Base-by-base conservation (phyloP, 2,888 invertebrate genomes). In the Amblyteles armatorius region DNA sequence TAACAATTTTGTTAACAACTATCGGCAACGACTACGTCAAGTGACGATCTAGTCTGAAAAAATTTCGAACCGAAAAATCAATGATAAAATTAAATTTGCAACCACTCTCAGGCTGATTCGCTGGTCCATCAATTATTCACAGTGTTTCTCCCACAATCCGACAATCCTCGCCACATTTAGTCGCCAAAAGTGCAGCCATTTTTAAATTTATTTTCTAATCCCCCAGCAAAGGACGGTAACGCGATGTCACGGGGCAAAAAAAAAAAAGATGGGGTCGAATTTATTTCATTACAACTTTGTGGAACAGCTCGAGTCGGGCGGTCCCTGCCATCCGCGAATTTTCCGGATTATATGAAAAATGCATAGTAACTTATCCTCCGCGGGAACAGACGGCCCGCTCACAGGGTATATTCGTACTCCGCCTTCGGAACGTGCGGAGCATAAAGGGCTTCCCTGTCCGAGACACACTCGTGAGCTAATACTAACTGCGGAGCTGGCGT, bases 401-500 rank as follows among this genome's bases (percentile, higher is more conserved):
- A 67, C 72, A 48, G 52, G 57, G 77, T 72, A 69, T 65, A 16
- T 73, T 48, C 78, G 77, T 55, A 52, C 50, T 60, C 50, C 60
- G 72, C 65, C 71, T 76, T 79, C 48, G 50, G 73, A 74, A 82
- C 82, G 74, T 79, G 79, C 44, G 33, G 69, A 82, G 74, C 79
- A 79, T 82, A 82, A 84, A 77, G 68, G 80, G 77, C 80, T 85
- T 84, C 83, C 36, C 83, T 81, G 84, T 84, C 80, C 80, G 67
- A 81, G 52, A 48, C 84, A 84, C 68, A 73, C 80, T 77, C 84
- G 76, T 73, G 77, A 77, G 50, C 77, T 80, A 72, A 69, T 79
- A 83, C 79, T 48, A 81, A 72, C 80, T 73, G 67, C 48, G 65
- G 55, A 36, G 33, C 26, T 26, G 40, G 26, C 71, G 60, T 26